Evolutionary conservation across 1,140 invertebrate genomes (phyloP), one percentile per base, ranked within the genome.

Genomic region (Pollicipes pollicipes): DNA sequence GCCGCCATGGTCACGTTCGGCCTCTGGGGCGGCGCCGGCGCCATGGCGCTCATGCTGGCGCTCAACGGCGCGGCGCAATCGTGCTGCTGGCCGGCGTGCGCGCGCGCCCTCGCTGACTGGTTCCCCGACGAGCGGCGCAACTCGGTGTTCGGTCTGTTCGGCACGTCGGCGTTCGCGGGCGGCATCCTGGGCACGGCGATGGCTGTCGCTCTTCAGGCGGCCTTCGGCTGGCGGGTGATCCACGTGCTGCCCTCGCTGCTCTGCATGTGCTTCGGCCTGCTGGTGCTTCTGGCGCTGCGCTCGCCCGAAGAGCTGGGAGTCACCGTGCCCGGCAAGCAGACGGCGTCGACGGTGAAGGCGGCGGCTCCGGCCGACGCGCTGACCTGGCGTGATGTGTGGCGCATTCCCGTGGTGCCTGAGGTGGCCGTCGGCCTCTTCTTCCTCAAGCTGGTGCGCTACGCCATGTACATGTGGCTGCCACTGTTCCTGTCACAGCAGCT

Each of bases 391-490:
- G 67, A 64, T 64, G 71, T 81, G 26, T 79, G 77, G 78, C 70
- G 70, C 35, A 76, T 80, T 35, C 77, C 78, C 26, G 78, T 80
- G 75, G 78, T 84, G 29, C 75, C 79, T n/a, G 82, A 84, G 73
- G 77, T 83, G 29, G 78, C 83, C 26, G 68, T 82, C 30, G 78
- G 80, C 30, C 79, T 84, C 68, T 80, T 84, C 70, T 83, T 81
- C 73, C 75, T 84, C 3, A 84, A 84, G 75, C 75, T 82, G 45
- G 82, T 84, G 6, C 79, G 83, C 27, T 84, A 84, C 75, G 79
- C 79, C 72, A 82, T 84, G 78, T 83, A 82, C 75, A 82, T 83
- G 78, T 84, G 83, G 83, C 75, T 84, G 32, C 83, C 83, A 1
- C 77, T 84, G 76, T 84, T 81, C 75, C 74, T 84, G 3, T 74